Evolutionary conservation across 92 coral and sea anemone species (phyloP).

Genomic region (Porites cylindrica): DNA sequence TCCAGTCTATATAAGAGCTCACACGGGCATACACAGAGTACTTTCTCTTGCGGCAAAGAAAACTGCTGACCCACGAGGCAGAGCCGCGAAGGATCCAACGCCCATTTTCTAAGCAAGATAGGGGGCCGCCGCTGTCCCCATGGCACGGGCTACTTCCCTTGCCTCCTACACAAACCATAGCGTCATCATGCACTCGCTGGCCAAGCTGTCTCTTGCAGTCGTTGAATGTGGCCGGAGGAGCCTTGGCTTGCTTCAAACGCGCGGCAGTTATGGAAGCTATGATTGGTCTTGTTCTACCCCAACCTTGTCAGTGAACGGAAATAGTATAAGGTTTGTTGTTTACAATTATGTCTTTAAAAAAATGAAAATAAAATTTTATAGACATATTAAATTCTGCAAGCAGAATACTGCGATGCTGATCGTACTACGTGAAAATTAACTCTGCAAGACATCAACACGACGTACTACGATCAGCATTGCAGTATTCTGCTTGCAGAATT

Average conservation of each 20-base stretch:
- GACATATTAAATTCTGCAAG: too few relatives aligned
- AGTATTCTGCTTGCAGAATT: too few relatives aligned
- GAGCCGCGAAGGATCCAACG: constrained; percentile 60
- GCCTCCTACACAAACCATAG: constrained; percentile 29
- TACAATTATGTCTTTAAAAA: too few relatives aligned
- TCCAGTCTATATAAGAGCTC: constrained; percentile 16
- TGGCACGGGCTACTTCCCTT: constrained; percentile 57
- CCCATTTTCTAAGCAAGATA: constrained; percentile 61
- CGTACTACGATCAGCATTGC: too few relatives aligned
- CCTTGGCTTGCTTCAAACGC: constrained; percentile 38
- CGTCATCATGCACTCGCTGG: constrained; percentile 37
- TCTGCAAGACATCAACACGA: too few relatives aligned
- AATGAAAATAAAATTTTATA: too few relatives aligned
- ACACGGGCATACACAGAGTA: constrained; percentile 5
- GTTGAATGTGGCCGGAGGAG: constrained; percentile 44
- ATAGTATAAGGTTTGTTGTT: background rate
- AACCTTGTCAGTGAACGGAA: background rate
- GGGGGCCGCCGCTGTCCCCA: constrained; percentile 68
- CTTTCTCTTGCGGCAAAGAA: constrained; percentile 23
- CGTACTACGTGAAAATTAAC: too few relatives aligned
- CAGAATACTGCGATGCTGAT: too few relatives aligned
- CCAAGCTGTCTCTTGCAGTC: constrained; percentile 21
- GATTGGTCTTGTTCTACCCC: background rate
- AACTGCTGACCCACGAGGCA: constrained; percentile 62
- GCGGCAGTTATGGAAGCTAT: background rate